Evolutionary conservation across 2,113 vertebrate genomes (phyloP).

Genomic region (Raja brachyura): DNA sequence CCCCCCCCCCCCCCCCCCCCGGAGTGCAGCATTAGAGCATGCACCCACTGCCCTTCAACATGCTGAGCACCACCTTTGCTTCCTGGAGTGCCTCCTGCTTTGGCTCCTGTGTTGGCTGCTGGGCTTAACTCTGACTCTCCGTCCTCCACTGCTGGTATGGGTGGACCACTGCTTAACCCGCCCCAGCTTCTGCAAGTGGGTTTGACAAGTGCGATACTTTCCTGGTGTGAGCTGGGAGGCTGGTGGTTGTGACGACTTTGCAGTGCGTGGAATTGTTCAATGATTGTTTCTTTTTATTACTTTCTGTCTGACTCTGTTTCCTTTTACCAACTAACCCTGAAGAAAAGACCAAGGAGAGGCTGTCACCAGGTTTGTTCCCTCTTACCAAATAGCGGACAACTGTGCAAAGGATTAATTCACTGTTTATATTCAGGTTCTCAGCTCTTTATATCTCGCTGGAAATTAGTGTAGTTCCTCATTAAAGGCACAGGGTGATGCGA

Average conservation of each 20-base stretch:
- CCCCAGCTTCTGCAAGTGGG: conserved; percentile 10
- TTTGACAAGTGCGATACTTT: neutral
- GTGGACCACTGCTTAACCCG: neutral
- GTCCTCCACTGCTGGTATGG: neutral
- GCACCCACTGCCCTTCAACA: neutral
- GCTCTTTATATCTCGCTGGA: neutral
- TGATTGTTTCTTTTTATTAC: neutral
- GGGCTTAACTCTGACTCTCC: neutral
- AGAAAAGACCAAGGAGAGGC: conserved; percentile 89
- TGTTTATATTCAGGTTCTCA: neutral
- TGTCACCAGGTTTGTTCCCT: conserved; percentile 80
- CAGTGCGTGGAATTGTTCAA: neutral
- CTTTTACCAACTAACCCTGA: conserved; percentile 60
- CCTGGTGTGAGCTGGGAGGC: neutral
- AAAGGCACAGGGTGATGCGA: neutral
- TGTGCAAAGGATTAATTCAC: neutral
- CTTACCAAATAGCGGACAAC: conserved; percentile 42
- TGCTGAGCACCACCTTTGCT: neutral
- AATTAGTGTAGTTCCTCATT: too few species aligned
- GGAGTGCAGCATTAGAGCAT: neutral
- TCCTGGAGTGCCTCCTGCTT: neutral
- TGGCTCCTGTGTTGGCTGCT: neutral
- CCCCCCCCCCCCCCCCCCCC: neutral
- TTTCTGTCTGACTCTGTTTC: conserved; percentile 46
- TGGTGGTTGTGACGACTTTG: neutral